Base-by-base conservation (phyloP, 2,888 invertebrate genomes). In the Hyalella azteca region DNA sequence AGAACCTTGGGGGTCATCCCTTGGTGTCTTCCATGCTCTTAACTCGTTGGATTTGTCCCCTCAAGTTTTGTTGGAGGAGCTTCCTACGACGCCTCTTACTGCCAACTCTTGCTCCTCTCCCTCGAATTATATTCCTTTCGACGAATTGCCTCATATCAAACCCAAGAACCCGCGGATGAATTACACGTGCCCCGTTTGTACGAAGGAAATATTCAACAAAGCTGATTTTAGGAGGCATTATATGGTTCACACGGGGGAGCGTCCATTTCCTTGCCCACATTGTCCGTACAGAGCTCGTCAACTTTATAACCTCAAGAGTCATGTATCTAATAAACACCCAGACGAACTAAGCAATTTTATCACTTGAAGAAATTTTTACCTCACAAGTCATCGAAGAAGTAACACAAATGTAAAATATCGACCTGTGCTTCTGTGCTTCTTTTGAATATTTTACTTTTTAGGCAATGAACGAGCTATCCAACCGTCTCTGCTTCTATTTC, bases 251-350 rank as follows among this genome's bases (percentile, higher is more conserved):
- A 75, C 41, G 0, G 41, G 45, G 45, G 75, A 75, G 45, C 40
- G 45, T 2, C 75, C 75, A 13, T 75, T 26, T 39, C 41, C 41
- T 4, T 75, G 75, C 29, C 40, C 75, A 40, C 75, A 75, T 26
- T 75, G 75, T 22, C 40, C 40, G 41, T 75, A 75, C 29, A 75
- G 75, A 19, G 75, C 75, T 26, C 79, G 75, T 40, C 82, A 82
- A 60, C 79, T 60, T 49, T 78, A 80, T 29, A 82, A 82, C 36
- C 76, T 82, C 29, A 80, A 41, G 50, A 80, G 73, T 48, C 81
- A 82, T 54, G 78, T 82, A 13, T 45, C 75, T 39, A 41, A 45
- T 45, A 45, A 45, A 13, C 75, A 75, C 40, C 40, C 76, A 15
- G 76, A 45, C 29, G 45, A 11, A 39, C 29, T 66, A 32, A 66